Conservation (phyloP, 2,113 vertebrate genomes). For the Otus sunia region DNA sequence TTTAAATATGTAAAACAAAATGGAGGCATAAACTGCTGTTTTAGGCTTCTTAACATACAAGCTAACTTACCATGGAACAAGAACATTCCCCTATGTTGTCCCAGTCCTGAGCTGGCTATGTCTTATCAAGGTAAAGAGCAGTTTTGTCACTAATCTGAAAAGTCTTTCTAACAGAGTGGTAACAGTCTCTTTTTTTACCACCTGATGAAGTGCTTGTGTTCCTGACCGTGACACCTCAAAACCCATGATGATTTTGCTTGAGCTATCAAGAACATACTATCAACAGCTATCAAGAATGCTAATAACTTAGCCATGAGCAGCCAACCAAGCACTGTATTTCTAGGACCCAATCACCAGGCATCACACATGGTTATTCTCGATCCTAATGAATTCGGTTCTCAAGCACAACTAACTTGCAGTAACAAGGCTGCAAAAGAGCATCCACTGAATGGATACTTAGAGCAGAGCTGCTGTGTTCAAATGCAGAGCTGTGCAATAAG, state of each 20-base stretch:
- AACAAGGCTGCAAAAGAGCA: neutral
- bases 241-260: neutral
- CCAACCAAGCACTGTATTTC: neutral
- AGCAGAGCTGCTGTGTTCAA: fast-evolving
- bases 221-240: neutral
- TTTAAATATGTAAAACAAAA: neutral
- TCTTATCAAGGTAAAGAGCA: neutral
- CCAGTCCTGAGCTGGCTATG: neutral
- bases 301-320: neutral
- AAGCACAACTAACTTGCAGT: neutral
- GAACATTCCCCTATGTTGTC: neutral
- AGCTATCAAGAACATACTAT: neutral
- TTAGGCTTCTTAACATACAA: neutral
- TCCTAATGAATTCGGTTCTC: fast-evolving
- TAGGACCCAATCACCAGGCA: neutral
- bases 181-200: neutral
- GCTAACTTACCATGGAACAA: neutral
- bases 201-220: neutral
- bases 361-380: neutral
- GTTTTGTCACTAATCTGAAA: neutral
- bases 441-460: neutral
- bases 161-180: neutral
- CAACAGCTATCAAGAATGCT: neutral
- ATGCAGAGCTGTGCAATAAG: neutral
- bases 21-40: fast-evolving